phyloP scores from a whole-genome alignment of 1,140 invertebrate species.

The Drosophila seguyi region DNA sequence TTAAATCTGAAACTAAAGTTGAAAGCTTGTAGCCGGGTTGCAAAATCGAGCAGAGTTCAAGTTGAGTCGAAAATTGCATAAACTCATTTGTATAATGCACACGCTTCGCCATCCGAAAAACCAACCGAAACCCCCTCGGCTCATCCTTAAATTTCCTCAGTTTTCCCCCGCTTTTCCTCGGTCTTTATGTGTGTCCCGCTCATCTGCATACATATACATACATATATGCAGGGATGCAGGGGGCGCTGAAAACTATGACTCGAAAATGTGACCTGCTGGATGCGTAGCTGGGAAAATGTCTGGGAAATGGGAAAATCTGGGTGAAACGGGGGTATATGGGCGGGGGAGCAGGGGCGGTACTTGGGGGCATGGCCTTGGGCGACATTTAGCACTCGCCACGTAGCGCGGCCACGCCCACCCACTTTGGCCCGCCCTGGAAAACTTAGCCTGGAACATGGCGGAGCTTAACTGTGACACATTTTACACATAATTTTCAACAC shows the following conservation, averaged over 20 bases:
- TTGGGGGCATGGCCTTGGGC: conserved; percentile 62
- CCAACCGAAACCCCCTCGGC: neutral
- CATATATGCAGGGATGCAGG: conserved; percentile 36
- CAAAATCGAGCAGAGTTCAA: conserved; percentile 43
- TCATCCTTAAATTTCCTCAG: neutral
- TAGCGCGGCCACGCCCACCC: conserved; percentile 32
- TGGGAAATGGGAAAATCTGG: conserved; percentile 4
- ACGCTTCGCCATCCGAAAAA: conserved; percentile 38
- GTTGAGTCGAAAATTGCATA: conserved; percentile 55
- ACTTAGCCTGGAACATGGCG: conserved; percentile 53
- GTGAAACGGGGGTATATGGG: too few relatives aligned
- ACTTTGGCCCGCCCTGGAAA: conserved; percentile 21
- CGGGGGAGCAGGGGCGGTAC: neutral
- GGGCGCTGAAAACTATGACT: conserved; percentile 54
- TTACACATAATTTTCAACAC: conserved; percentile 83
- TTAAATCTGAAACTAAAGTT: conserved; percentile 46
- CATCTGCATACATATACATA: conserved; percentile 55
- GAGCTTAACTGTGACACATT: conserved; percentile 81
- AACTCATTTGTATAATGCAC: conserved; percentile 68
- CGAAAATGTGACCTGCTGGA: conserved; percentile 57
- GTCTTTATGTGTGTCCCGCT: conserved; percentile 28
- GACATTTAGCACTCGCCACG: conserved; percentile 72
- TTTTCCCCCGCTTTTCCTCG: conserved; percentile 22
- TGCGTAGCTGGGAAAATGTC: conserved; percentile 43
- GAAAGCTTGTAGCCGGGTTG: conserved; percentile 11